Base-by-base conservation (phyloP, 2,797 vertebrate species). In the Sarcophilus harrisii region DNA sequence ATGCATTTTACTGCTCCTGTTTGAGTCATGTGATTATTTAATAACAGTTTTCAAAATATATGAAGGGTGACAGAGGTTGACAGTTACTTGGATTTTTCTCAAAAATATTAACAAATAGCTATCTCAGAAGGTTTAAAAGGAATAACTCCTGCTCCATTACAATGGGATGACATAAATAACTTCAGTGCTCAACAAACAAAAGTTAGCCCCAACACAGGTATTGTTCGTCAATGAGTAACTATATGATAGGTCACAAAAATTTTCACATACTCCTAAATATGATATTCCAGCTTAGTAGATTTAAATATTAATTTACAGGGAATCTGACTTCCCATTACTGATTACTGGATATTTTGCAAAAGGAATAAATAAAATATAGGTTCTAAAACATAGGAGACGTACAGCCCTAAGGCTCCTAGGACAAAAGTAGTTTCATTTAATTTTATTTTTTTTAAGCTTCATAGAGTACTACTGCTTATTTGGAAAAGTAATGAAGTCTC, bases 401-500 rank as follows among this genome's bases (percentile, higher is more conserved):
- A 92, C 57, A 58, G 52, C 95, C 27, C 57, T 90, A 57, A 95
- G 58, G 57, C 52, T 29, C 21, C 57, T 30, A 92, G 55, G 90
- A 93, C 45, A 62, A 95, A 94, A 62, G 3, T 13, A 94, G 12
- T 92, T 93, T 28, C 30, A 66, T 91, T 94, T n/a, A 38, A 6
- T 66, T 92, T n/a, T 49, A 5, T 66, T 92, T 59, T 93, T 87
- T 49, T 49, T 11, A 87, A 45, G 45, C 21, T 55, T 90, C 45
- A 93, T 1, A 91, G 90, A 59, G 29, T 92, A 90, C 73, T 93
- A 58, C n/a, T 58, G 6, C 52, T 91, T 92, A 92, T 66, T 92
- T 94, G 89, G 55, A 93, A 93, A 94, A 96, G 58, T 30, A 66
- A 96, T 73, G 9, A 93, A 21, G 27, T 29, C 45, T 94, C 21